Conservation (phyloP, 2,888 invertebrate species). For the Dasysyrphus albostriatus region DNA sequence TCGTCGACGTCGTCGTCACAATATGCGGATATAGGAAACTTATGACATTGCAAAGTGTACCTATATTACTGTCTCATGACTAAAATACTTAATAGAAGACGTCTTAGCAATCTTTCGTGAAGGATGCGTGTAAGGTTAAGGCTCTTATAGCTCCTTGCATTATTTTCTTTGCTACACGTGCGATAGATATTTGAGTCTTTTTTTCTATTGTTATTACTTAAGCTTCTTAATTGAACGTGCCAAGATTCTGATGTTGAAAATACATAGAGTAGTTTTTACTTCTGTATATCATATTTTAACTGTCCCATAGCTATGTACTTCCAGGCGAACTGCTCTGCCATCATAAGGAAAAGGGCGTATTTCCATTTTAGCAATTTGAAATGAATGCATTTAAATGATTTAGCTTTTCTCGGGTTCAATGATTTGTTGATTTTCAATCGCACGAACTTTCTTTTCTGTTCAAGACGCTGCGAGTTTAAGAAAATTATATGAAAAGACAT, state of each 20-base stretch:
- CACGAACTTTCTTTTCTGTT: too few species aligned
- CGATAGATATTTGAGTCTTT: neutral
- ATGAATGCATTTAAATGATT: too few species aligned
- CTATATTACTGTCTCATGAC: slow-evolving; percentile 19
- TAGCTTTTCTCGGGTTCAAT: too few species aligned
- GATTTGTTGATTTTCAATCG: too few species aligned
- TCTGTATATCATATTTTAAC: neutral
- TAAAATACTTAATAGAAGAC: slow-evolving; percentile 15
- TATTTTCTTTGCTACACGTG: slow-evolving; percentile 6
- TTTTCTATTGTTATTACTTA: neutral
- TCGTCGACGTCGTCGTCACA: neutral
- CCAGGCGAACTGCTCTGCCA: too few species aligned
- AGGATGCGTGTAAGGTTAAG: slow-evolving; percentile 15
- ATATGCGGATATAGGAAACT: neutral
- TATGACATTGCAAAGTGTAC: neutral
- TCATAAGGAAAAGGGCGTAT: too few species aligned
- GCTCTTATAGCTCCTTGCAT: neutral
- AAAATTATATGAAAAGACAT: too few species aligned
- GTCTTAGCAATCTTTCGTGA: neutral
- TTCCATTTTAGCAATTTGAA: too few species aligned
- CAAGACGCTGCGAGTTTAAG: too few species aligned
- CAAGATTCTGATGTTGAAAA: neutral
- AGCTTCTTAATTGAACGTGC: slow-evolving; percentile 8
- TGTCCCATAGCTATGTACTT: too few species aligned
- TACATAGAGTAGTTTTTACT: neutral